Base-by-base conservation (phyloP, 1,140 invertebrate species). In the Scaptomyza hsui region DNA sequence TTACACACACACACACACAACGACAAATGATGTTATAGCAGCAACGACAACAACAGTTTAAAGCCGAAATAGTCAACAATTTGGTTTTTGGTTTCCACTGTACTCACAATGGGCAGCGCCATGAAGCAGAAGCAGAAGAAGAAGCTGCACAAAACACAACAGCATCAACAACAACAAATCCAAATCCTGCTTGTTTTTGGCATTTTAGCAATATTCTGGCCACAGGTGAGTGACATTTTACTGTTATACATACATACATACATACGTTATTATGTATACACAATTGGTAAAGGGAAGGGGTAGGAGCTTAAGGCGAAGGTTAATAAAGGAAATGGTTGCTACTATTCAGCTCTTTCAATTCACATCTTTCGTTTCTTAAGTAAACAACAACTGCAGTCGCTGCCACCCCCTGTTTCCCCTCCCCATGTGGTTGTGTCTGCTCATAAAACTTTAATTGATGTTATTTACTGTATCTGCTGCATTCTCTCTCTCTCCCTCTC, bases 181-280 rank as follows among this genome's bases (percentile, higher is more conserved):
- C 37, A 70, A 21, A 41, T 62, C 32, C 65, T 62, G 81, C 55
- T 85, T 51, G 61, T 61, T 64, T 75, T 85, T 56, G 75, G 57
- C 21, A 71, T 81, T 77, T 76, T 81, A 45, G 77, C 72, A 71
- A 81, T 85, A 71, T 77, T 60, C 55, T 81, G 59, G 73, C 55
- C 80, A 42, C 77, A 86, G 80, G 80, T 85, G 60, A 81, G 80
- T 69, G 15, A 44, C 44, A 41, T 65, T 13, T 39, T 1, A 41
- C 0, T 35, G 32, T 35, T 35, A n/a, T 35, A 26, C 4, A 26
- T 26, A 26, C n/a, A n/a, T n/a, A n/a, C n/a, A n/a, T n/a, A n/a
- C n/a, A n/a, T n/a, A n/a, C n/a, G n/a, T n/a, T n/a, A n/a, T n/a
- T n/a, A n/a, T n/a, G n/a, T n/a, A n/a, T n/a, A n/a, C n/a, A n/a